Conservation (phyloP, 64 coral and sea anemone genomes). For the Montipora cactus region DNA sequence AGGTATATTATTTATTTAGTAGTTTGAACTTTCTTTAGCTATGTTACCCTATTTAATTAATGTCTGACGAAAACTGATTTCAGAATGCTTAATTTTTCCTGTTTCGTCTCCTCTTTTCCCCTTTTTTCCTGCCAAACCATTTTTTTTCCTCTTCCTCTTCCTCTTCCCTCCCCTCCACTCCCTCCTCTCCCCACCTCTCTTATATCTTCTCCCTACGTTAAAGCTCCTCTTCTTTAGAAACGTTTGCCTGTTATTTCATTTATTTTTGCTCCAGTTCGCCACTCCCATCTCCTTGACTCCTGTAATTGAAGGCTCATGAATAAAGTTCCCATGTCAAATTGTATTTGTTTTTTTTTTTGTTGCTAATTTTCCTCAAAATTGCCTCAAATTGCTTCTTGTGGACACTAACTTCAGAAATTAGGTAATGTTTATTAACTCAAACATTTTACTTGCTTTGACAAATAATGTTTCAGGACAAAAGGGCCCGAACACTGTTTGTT, state of each 20-base stretch:
- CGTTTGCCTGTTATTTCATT: neutral
- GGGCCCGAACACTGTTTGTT: too few relatives aligned
- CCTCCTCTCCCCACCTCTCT: neutral
- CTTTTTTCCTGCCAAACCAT: neutral
- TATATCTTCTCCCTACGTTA: neutral
- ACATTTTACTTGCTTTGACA: too few relatives aligned
- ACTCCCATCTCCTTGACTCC: neutral
- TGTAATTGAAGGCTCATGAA: too few relatives aligned
- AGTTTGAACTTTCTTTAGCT: neutral
- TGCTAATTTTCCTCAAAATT: too few relatives aligned
- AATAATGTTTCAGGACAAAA: too few relatives aligned
- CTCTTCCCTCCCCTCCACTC: neutral
- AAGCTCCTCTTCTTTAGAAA: too few relatives aligned
- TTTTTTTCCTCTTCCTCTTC: neutral
- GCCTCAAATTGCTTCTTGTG: too few relatives aligned
- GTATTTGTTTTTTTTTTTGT: too few relatives aligned
- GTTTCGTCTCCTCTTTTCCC: too few relatives aligned
- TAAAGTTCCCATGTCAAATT: too few relatives aligned
- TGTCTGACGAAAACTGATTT: neutral
- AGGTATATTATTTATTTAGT: neutral
- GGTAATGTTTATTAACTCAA: too few relatives aligned
- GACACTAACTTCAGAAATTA: too few relatives aligned
- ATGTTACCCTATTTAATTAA: neutral
- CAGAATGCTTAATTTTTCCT: neutral
- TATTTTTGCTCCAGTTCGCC: neutral